Evolutionary conservation across 2,888 invertebrate species (phyloP).

Genomic region (Octonoba sinensis): DNA sequence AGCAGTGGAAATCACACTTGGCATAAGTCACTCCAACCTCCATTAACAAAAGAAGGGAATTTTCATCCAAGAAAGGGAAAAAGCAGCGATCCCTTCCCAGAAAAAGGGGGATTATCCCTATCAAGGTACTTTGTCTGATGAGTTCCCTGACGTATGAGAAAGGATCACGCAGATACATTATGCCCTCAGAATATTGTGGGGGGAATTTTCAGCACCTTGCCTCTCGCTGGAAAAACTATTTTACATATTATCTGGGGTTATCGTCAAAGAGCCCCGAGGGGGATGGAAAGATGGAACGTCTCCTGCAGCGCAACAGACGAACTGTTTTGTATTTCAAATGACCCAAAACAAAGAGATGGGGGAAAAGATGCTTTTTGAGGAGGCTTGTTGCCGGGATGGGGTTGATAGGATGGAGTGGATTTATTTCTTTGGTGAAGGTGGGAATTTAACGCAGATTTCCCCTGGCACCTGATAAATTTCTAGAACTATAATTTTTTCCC

Average conservation of each 20-base stretch:
- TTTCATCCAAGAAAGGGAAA: conserved; percentile 29
- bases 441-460: conserved; percentile 60
- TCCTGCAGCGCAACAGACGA: conserved; percentile 43
- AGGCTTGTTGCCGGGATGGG: conserved; percentile 17
- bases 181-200: conserved; percentile 54
- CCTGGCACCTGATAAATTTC: conserved; percentile 53
- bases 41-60: conserved; percentile 53
- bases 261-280: conserved; percentile 58
- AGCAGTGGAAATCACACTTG: too few relatives aligned
- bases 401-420: neutral
- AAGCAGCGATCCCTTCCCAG: conserved; percentile 14
- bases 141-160: conserved; percentile 50
- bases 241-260: conserved; percentile 63
- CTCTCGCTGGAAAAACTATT: conserved; percentile 41
- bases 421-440: too few relatives aligned
- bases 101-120: conserved; percentile 52
- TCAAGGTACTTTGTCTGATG: conserved; percentile 63
- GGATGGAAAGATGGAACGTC: conserved; percentile 40
- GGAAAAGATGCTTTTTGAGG: conserved; percentile 61
- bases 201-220: too few relatives aligned
- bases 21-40: too few relatives aligned
- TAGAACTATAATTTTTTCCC: too few relatives aligned
- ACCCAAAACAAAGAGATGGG: conserved; percentile 62
- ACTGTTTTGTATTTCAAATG: conserved; percentile 64
- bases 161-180: conserved; percentile 50